Evolutionary conservation across 1,140 invertebrate genomes (phyloP), one percentile per base, ranked within the genome.

Genomic region (Drosophila busckii): DNA sequence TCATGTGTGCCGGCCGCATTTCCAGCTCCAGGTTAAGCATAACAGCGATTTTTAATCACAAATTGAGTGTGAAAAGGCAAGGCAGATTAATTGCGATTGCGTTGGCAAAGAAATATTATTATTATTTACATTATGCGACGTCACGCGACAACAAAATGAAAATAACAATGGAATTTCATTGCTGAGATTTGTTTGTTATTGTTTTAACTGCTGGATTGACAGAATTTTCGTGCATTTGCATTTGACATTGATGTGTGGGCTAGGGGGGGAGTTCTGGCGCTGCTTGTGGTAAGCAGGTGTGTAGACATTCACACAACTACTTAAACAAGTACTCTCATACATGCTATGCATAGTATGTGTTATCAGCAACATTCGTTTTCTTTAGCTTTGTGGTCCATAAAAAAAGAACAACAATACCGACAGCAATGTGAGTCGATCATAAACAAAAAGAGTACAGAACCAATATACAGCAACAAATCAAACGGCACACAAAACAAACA

Each of bases 311-410:
- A 38, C n/a, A 59, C 48, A 35, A 12, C 49, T 8, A 4, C 19
- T n/a, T n/a, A n/a, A 20, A 8, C 32, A 22, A 9, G 6, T 6
- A 35, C 65, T 28, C 49, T 44, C 70, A 53, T 49, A 75, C 52
- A 46, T 62, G 50, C 63, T 20, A 19, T 29, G 29, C 8, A 6
- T 10, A 20, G 28, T 38, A 13, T 26, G 34, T 35, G 68, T 80
- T 80, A 80, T 80, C 73, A 69, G 64, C 44, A 48, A 56, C 45
- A 31, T 52, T 78, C 53, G 62, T 59, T 59, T 71, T 78, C 53
- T 68, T 73, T 73, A 40, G 63, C 58, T 53, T 32, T 13, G 35
- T 58, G 19, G 40, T 42, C 23, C 42, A 60, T 68, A 75, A 70
- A 70, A 50, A 16, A 41, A 49, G 29, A 37, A 59, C 32, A 49